Evolutionary conservation across 2,797 vertebrate species (phyloP).

Genomic region (Pampus argenteus): DNA sequence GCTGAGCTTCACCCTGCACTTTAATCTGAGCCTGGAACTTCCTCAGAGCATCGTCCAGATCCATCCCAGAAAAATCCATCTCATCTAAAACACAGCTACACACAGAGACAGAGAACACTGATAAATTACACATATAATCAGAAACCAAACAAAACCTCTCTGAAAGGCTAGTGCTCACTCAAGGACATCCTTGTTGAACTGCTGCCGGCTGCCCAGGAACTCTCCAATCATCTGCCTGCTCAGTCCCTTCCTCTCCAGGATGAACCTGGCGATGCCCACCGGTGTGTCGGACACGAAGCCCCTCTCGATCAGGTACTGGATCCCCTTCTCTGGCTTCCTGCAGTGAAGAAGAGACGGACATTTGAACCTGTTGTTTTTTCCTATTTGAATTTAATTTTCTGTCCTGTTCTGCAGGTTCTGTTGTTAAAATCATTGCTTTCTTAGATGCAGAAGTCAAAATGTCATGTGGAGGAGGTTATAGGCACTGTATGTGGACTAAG

Average conservation of each 20-base stretch:
- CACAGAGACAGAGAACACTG: not conserved
- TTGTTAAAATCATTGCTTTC: no score
- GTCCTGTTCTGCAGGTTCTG: no score
- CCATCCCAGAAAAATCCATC: conserved; percentile 98
- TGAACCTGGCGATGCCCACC: conserved; percentile 94
- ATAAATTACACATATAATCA: not conserved
- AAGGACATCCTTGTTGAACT: conserved; percentile 95
- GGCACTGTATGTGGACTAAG: no score
- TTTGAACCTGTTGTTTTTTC: not conserved
- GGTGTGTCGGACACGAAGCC: conserved; percentile 96
- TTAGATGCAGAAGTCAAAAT: no score
- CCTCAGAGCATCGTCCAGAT: conserved; percentile 93
- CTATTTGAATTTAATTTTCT: not conserved
- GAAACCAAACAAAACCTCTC: no score
- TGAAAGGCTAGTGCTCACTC: conserved; percentile 84
- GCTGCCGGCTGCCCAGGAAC: conserved; percentile 94
- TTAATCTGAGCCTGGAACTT: conserved; percentile 98
- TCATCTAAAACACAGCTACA: conserved; percentile 94
- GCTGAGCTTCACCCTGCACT: conserved; percentile 96
- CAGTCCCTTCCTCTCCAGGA: conserved; percentile 95
- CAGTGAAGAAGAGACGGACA: not conserved
- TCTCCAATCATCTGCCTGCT: conserved; percentile 97
- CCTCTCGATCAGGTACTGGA: conserved; percentile 96
- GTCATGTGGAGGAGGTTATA: no score
- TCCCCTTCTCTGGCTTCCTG: conserved; percentile 97